Evolutionary conservation across 2,888 invertebrate genomes (phyloP), one percentile per base, ranked within the genome.

Genomic region (Diadromus collaris): DNA sequence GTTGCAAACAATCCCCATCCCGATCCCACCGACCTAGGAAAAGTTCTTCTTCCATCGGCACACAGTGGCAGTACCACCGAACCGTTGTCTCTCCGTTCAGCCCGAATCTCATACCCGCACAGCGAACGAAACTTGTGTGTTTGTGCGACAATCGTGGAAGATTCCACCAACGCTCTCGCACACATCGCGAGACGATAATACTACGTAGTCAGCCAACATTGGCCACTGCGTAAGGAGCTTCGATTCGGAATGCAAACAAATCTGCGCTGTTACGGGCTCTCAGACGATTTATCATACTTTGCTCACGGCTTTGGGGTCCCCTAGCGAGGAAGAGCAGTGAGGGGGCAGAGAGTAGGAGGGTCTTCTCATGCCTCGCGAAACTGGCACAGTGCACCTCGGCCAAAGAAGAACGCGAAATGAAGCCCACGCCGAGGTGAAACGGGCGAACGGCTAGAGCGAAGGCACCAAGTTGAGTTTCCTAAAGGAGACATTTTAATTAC

Each of bases 401-500:
- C 60, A 74, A 60, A 81, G 46, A 61, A 29, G 19, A 74, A 73
- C 56, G 74, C 56, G 29, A 27, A 77, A 80, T 70, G 70, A 76
- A 74, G 76, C 69, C 61, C 41, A n/a, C 34, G 41, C 70, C 48
- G 61, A 41, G 48, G 61, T 67, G 54, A 29, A 16, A 27, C 19
- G 46, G 19, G 19, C 6, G 44, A 41, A 51, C n/a, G n/a, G 34
- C 24, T 48, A 6, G 72, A 29, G 75, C 71, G 72, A 71, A 56
- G 48, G 78, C 64, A 71, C 27, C 72, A 71, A 80, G 71, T 79
- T 83, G 82, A 82, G 79, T 86, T 86, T 84, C 84, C 83, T 86
- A 80, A 80, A 85, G 87, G 85, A 84, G 85, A 88, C 88, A 85
- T 88, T 88, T 88, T 88, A 88, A 88, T 88, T 88, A 88, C 86